Evolutionary conservation across 2,888 invertebrate species (phyloP).

Genomic region (Drosophila stalkeri): DNA sequence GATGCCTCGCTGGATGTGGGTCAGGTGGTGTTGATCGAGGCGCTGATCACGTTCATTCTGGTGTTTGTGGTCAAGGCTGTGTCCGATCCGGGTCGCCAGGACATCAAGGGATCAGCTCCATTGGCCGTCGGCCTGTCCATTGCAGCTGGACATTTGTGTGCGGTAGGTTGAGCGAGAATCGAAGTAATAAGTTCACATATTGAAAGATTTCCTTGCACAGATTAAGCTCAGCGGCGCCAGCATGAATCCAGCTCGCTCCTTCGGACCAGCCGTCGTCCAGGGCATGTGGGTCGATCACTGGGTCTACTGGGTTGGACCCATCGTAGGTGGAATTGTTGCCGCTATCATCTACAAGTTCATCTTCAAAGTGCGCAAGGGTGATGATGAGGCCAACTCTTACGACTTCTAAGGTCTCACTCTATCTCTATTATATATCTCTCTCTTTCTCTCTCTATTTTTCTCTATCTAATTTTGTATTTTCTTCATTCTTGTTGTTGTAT

Average conservation of each 20-base stretch:
- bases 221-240: constrained; percentile 94
- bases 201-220: constrained; percentile 82
- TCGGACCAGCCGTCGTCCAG: constrained; percentile 94
- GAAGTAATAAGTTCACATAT: neutral
- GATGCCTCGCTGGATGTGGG: constrained; percentile 87
- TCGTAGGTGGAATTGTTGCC: constrained; percentile 91
- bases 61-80: constrained; percentile 95
- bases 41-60: constrained; percentile 93
- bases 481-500: constrained; percentile 56
- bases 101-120: constrained; percentile 93
- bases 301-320: constrained; percentile 96
- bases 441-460: neutral
- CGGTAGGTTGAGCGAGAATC: constrained; percentile 87
- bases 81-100: constrained; percentile 91
- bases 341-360: constrained; percentile 90
- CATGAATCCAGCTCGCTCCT: constrained; percentile 96
- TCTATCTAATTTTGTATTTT: neutral
- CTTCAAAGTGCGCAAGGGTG: constrained; percentile 89
- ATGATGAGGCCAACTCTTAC: constrained; percentile 91
- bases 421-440: no score
- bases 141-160: constrained; percentile 93
- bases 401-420: constrained; percentile 88
- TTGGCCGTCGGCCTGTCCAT: constrained; percentile 95
- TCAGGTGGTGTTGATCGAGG: constrained; percentile 94
- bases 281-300: constrained; percentile 92